Conservation (phyloP, 1,140 invertebrate genomes). For the Acromyrmex charruanus region DNA sequence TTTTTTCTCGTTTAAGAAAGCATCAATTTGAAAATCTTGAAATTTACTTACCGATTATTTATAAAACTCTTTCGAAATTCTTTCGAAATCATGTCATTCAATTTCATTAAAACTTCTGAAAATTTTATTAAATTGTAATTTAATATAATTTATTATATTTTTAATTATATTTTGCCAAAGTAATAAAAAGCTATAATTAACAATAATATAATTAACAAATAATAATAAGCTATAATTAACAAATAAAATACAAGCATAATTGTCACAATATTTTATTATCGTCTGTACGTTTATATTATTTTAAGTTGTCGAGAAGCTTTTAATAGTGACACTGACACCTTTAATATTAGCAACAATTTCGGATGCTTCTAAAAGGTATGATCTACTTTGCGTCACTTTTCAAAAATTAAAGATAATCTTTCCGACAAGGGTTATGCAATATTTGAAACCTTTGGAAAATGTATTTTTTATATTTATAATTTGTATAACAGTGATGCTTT, state of each 20-base stretch:
- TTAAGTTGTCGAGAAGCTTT: neutral
- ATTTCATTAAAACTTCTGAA: neutral
- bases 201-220: too few species aligned
- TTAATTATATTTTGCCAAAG: neutral
- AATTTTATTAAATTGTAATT: neutral
- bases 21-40: too few species aligned
- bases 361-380: neutral
- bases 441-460: neutral
- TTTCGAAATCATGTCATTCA: neutral
- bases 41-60: too few species aligned
- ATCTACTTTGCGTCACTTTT: neutral
- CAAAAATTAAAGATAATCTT: neutral
- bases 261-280: neutral
- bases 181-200: neutral
- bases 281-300: neutral
- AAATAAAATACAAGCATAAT: neutral
- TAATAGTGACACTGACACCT: neutral
- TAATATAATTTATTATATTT: too few species aligned
- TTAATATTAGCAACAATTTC: neutral
- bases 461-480: neutral
- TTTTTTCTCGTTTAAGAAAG: too few species aligned
- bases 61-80: too few species aligned
- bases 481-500: too few species aligned
- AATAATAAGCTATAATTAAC: neutral
- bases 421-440: neutral